Base-by-base conservation (phyloP, 2,888 invertebrate species). In the Drosophila macrospina region DNA sequence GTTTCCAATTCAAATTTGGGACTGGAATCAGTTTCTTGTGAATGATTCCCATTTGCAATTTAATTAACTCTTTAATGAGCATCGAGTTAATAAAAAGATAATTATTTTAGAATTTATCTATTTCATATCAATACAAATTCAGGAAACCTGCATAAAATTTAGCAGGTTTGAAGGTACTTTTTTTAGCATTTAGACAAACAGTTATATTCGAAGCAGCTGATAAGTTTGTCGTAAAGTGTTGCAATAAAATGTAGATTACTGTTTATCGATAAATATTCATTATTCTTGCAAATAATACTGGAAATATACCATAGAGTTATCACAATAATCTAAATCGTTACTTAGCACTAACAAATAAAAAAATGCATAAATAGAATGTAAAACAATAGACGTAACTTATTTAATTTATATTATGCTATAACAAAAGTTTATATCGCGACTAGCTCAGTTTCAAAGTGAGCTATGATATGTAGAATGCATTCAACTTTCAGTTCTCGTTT, bases 31-130 rank as follows among this genome's bases (percentile, higher is more conserved):
- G 51, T 39, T 51, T 11, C 39, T 16, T 36, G 16, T 39, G 16
- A 11, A 37, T 51, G 6, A 11, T 11, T 13, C 8, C 5, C 13
- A n/a, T 37, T 37, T 39, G 24, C 44, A 30, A 55, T 55, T 54
- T 54, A 30, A 36, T 54, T 15, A 39, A 37, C 11, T 15, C 52
- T 41, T 11, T 48, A 16, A 39, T 20, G 37, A 16, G 13, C 39
- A 26, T 13, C 32, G 13, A 51, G 51, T 51, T 51, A 42, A 52
- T 60, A 44, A 52, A 52, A 44, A 15, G 13, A 24, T 8, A 54
- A 61, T 52, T 52, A 52, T 42, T 54, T 34, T 34, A 15, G 54
- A 34, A 34, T 55, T 32, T 34, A 24, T 32, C 28, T 30, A 36
- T n/a, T 37, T 16, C 5, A 37, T 28, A 39, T 39, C 2, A 56